Percentiles rank a stretch among this genome's conserved stretches.
Conservation (phyloP, 2,113 vertebrate genomes). For the Mungos mungo region DNA sequence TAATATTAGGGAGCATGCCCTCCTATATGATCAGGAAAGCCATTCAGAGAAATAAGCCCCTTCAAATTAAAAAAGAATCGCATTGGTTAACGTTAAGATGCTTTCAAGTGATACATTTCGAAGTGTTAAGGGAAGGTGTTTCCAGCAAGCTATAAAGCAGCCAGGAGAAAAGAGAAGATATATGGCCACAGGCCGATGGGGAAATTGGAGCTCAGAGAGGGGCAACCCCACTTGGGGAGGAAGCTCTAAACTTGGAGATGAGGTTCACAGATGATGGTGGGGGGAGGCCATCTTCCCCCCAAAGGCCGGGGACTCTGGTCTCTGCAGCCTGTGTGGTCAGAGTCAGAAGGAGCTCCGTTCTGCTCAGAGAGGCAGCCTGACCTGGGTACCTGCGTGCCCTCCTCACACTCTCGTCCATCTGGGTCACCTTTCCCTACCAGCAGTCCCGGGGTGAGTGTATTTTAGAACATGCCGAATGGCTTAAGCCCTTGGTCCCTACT, state of each 20-base stretch:
- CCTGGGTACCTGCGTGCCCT: not conserved
- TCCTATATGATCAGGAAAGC: slow-evolving; percentile 84
- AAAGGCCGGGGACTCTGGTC: not conserved
- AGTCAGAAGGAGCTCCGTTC: not conserved
- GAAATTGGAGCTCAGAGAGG: slow-evolving; percentile 82
- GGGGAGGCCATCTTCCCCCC: slow-evolving; percentile 39
- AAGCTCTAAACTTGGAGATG: slow-evolving; percentile 78
- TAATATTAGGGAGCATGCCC: slow-evolving; percentile 85
- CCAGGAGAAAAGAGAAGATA: slow-evolving; percentile 81
- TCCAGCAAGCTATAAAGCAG: slow-evolving; percentile 86
- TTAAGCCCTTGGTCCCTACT: not conserved
- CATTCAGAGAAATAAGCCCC: slow-evolving; percentile 83
- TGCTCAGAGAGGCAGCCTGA: not conserved
- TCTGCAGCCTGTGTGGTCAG: slow-evolving; percentile 61
- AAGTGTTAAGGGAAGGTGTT: slow-evolving; percentile 82
- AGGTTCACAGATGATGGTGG: slow-evolving; percentile 64
- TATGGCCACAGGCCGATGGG: slow-evolving; percentile 77
- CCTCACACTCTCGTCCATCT: not conserved
- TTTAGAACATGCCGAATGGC: not conserved
- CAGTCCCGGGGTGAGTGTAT: not conserved
- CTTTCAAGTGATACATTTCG: slow-evolving; percentile 85
- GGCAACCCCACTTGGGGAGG: slow-evolving; percentile 76
- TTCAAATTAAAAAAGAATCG: slow-evolving; percentile 85
- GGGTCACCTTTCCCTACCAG: not conserved
- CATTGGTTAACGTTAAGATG: slow-evolving; percentile 82